phyloP scores from a whole-genome alignment of 2,888 invertebrate species.

The Agonum fuliginosum region DNA sequence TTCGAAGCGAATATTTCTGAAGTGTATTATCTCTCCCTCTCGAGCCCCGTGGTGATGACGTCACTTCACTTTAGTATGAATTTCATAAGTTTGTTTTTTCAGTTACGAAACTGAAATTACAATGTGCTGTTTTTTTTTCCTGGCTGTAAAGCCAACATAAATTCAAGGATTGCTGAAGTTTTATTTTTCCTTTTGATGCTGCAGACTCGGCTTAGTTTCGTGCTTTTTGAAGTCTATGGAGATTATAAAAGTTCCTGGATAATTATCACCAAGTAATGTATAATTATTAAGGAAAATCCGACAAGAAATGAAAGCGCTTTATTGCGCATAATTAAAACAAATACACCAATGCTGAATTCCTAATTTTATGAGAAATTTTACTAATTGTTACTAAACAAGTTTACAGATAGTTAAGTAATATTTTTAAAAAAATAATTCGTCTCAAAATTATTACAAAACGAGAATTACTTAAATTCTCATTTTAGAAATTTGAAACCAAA shows the following conservation, averaged over 20 bases:
- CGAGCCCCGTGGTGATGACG: background rate
- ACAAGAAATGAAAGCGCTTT: background rate
- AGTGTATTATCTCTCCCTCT: too few species aligned
- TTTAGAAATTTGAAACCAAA: too few species aligned
- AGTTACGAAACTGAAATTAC: conserved; percentile 60
- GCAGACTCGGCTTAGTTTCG: conserved; percentile 20
- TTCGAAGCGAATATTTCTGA: too few species aligned
- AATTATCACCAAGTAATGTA: conserved; percentile 54
- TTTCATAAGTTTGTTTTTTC: conserved; percentile 61
- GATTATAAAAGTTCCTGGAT: conserved; percentile 49
- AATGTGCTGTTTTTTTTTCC: conserved; percentile 45
- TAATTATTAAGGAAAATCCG: conserved; percentile 43
- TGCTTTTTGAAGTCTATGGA: conserved; percentile 44
- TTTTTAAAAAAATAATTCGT: too few species aligned
- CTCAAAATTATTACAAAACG: too few species aligned
- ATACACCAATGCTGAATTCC: background rate
- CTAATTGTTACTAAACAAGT: too few species aligned
- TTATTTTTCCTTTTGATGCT: conserved; percentile 31
- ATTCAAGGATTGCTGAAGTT: conserved; percentile 55
- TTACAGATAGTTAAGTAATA: too few species aligned
- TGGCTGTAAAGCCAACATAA: conserved; percentile 51
- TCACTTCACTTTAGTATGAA: conserved; percentile 53
- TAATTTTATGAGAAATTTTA: too few species aligned
- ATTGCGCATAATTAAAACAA: conserved; percentile 10
- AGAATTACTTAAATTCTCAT: too few species aligned